Evolutionary conservation across 2,113 vertebrate species (phyloP), one percentile per base, ranked within the genome.

Genomic region (Stomatorhinus ivindoensis): DNA sequence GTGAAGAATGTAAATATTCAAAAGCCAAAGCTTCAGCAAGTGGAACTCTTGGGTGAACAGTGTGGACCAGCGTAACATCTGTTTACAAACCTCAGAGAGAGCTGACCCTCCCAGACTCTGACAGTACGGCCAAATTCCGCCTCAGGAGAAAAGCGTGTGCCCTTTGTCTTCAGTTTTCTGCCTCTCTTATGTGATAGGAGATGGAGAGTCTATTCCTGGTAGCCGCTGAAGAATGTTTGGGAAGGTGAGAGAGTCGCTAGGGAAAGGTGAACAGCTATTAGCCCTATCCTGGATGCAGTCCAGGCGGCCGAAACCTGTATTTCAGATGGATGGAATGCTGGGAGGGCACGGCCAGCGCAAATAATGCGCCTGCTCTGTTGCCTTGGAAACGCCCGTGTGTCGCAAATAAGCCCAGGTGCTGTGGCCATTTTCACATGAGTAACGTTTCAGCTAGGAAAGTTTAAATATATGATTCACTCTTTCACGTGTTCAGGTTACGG

Each of bases 1-100:
- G 90, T 90, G 88, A 93, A 90, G 92, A 94, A 93, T 93, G 93
- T 92, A 93, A 94, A 95, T 93, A 94, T 92, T 90, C 93, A 93
- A 92, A 93, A 92, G 90, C 21, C 91, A 89, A 94, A 92, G 88
- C 90, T 91, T 50, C 88, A 95, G 92, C 92, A 89, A 92, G 92
- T 92, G 92, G 92, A 94, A 92, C 94, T 91, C 89, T 73, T 89
- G 51, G 27, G 89, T 91, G 86, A 91, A 89, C 50, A 58, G 47
- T 39, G 24, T 90, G 58, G 80, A 73, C 90, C 91, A 69, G 5
- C 90, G 80, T 92, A 90, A 92, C 91, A 90, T 92, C 87, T 92
- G 89, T 91, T 93, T 88, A 92, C 90, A 90, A 92, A 91, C 92
- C 93, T 90, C 90, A 88, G 89, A 35, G 27, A 87, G 84, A 89